These are phyloP conservation scores for Psettodes erumei DNA, from an alignment of 2,113 vertebrate genomes.

Conservation along the genomic window DNA sequence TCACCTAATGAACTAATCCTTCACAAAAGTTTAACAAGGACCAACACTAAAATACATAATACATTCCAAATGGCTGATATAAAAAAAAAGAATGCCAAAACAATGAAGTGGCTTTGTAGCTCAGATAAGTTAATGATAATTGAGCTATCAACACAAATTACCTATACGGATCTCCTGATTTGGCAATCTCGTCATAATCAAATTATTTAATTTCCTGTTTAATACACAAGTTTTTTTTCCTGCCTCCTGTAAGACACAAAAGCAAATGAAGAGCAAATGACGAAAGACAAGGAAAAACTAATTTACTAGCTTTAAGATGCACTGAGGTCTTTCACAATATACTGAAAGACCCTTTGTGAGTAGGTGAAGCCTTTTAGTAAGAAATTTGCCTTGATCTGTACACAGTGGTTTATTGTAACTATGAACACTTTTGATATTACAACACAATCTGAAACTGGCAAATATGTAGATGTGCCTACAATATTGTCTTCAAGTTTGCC, in stretches of 20 bases:
- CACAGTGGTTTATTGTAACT: slow-evolving; percentile 60
- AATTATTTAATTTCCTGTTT: neutral
- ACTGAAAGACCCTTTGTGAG: slow-evolving; percentile 12
- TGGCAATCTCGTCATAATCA: slow-evolving; percentile 8
- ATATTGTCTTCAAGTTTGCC: slow-evolving; percentile 35
- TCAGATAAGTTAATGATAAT: neutral
- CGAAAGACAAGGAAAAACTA: slow-evolving; percentile 18
- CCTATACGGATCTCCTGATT: slow-evolving; percentile 33
- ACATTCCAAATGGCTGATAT: slow-evolving; percentile 45
- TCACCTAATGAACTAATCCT: slow-evolving; percentile 7
- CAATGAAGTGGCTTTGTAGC: slow-evolving; percentile 4
- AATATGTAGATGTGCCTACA: slow-evolving; percentile 15
- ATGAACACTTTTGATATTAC: slow-evolving; percentile 28
- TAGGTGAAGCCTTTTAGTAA: slow-evolving; percentile 13
- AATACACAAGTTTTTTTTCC: neutral
- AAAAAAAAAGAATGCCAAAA: neutral
- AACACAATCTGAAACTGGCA: slow-evolving; percentile 48
- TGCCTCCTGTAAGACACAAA: slow-evolving; percentile 30
- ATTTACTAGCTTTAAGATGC: slow-evolving; percentile 30
- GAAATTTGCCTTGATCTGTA: slow-evolving; percentile 47
- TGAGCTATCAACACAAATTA: slow-evolving; percentile 12
- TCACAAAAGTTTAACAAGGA: slow-evolving; percentile 20
- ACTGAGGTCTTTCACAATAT: slow-evolving; percentile 7
- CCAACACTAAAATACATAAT: slow-evolving; percentile 14
- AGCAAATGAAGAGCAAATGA: slow-evolving; percentile 3